Evolutionary conservation across 2,113 vertebrate species (phyloP), one percentile per base, ranked within the genome.

Genomic region (Hemiprocne comata): DNA sequence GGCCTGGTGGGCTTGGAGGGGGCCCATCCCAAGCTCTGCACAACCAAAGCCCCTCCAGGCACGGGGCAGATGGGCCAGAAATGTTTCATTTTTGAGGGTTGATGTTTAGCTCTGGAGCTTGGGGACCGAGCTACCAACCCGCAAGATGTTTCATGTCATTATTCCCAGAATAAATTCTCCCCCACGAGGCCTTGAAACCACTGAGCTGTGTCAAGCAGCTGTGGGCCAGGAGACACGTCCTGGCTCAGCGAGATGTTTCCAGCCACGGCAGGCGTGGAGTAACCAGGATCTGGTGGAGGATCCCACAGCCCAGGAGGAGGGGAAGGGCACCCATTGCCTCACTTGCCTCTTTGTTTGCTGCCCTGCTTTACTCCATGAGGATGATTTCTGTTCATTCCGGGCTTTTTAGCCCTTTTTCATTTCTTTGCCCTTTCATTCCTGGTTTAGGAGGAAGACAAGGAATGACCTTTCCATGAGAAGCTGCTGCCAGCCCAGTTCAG

Each of bases 381-480:
- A 0, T 19, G 7, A n/a, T 48, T 51, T 20, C 31, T 14, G 58
- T 4, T 44, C 38, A 1, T 29, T 80, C 31, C 24, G 6, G 7
- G 6, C 12, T 60, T 81, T 65, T 67, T 7, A 76, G 15, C 31
- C 38, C 28, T 44, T 62, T 48, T 42, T 53, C 29, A 1, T 1
- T 0, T 51, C 55, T 53, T 48, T 28, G 2, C n/a, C 38, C 40
- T 28, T 36, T 44, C 46, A 1, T 11, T 51, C 51, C 55, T 3
- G 1, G 25, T 1, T 54, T 13, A 66, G 78, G 62, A 73, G 64
- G 67, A 53, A 66, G 60, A 42, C 2, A 10, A 66, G 6, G 50
- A 21, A 4, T 0, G 1, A 38, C 7, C 11, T 16, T 25, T 17
- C 73, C 33, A 1, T 6, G 44, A 16, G 3, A 38, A 25, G 86